These are phyloP conservation scores for Anguilla pacifica DNA, from an alignment of 2,797 vertebrate genomes.

Conservation along the genomic window DNA sequence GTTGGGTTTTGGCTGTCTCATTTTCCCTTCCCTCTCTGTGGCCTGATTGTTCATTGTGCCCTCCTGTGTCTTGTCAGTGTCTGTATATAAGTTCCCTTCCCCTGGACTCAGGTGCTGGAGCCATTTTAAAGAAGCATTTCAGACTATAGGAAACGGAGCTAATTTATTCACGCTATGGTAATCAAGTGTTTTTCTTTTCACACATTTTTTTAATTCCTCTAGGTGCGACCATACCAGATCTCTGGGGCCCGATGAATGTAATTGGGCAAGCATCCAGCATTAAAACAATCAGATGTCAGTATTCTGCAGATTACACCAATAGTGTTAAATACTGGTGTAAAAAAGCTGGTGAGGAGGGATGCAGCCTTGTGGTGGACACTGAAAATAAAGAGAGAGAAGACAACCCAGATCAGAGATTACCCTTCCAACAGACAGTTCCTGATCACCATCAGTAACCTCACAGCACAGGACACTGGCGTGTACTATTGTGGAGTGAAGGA, in stretches of 20 bases:
- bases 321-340: constrained; percentile 10
- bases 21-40: no score
- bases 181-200: no score
- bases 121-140: no score
- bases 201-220: not conserved
- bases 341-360: not conserved
- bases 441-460: constrained; percentile 6
- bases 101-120: no score
- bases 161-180: no score
- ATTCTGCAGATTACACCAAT: not conserved
- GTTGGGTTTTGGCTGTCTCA: no score
- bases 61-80: no score
- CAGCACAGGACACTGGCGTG: no score
- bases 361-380: not conserved
- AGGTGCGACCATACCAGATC: not conserved
- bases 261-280: not conserved
- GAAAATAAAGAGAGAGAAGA: not conserved
- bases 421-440: not conserved
- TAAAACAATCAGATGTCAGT: not conserved
- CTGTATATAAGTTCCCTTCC: no score
- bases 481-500: no score
- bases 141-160: no score
- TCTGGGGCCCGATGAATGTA: not conserved
- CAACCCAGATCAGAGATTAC: constrained; percentile 2
- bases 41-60: no score